Base-by-base conservation (phyloP, 1,140 invertebrate species). In the Augochlora pura region DNA sequence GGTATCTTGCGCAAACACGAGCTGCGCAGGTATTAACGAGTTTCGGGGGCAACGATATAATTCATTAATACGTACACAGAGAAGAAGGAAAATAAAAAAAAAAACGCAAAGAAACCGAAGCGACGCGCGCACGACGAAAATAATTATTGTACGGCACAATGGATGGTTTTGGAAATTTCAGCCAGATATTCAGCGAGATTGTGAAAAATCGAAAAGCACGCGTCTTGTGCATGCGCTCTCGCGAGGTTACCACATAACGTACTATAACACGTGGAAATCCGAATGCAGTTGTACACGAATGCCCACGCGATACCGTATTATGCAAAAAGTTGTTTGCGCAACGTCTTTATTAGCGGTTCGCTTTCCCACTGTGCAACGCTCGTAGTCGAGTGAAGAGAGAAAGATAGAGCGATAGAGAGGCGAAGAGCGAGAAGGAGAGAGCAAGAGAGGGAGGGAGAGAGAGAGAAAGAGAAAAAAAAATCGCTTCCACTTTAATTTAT, bases 321-420 rank as follows among this genome's bases (percentile, higher is more conserved):
- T 79, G 77, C 77, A 79, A 79, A 79, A 74, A 72, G 68, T 64
- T 32, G 32, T 79, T 79, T 79, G 77, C 77, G 77, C 63, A 79
- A 79, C 67, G 62, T 79, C 69, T 79, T 79, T 79, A 79, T 79
- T 79, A 79, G 77, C 70, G 49, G 70, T 32, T 27, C 70, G 77
- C 77, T 79, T 79, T 79, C 77, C 54, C 77, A 79, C 69, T 74
- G 63, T 74, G 70, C 70, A 74, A 66, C 54, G 52, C 42, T 59
- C 70, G 69, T 32, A 12, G 25, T 23, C 46, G 39, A 42, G 46
- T 23, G 69, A 46, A 23, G 57, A 52, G 49, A 68, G 25, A 57
- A 39, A 27, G 2, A 38, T 9, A 54, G 63, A 21, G 7, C 21
- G 12, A 4, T 4, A 3, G 25, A 27, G 14, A 67, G 6, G 38